These are phyloP conservation scores for Lophius americanus DNA, from an alignment of 2,797 vertebrate genomes.

Conservation along the genomic window DNA sequence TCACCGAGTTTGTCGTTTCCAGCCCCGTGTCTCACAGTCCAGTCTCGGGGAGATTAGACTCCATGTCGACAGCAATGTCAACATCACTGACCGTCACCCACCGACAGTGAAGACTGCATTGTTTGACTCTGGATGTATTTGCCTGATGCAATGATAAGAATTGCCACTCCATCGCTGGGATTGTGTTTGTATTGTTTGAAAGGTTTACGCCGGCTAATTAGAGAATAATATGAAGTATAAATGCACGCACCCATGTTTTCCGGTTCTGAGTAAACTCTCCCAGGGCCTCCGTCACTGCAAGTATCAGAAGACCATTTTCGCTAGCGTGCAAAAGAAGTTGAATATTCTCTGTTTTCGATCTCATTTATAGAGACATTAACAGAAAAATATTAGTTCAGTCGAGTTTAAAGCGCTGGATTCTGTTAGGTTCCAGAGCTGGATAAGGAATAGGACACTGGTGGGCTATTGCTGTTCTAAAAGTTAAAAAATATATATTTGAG, in stretches of 20 bases:
- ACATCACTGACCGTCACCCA: slow-evolving; percentile 51
- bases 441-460: too few species aligned
- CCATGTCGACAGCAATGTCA: slow-evolving; percentile 44
- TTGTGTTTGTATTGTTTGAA: slow-evolving; percentile 63
- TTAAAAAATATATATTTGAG: too few species aligned
- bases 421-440: too few species aligned
- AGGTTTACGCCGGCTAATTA: slow-evolving; percentile 47
- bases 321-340: background rate
- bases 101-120: slow-evolving; percentile 55
- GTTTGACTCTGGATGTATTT: slow-evolving; percentile 63
- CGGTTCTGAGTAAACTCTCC: slow-evolving; percentile 27
- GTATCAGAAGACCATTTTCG: slow-evolving; percentile 2
- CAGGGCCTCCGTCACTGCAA: background rate
- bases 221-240: slow-evolving; percentile 34
- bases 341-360: background rate
- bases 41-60: slow-evolving; percentile 25
- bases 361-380: background rate
- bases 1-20: slow-evolving; percentile 29
- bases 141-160: slow-evolving; percentile 60
- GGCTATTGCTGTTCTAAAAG: too few species aligned
- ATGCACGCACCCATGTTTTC: slow-evolving; percentile 3
- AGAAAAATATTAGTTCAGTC: background rate
- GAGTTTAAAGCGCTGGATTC: background rate
- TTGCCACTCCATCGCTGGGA: slow-evolving; percentile 3
- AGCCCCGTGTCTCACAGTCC: slow-evolving; percentile 24